Base-by-base conservation (phyloP, 2,113 vertebrate species). In the Microtus richardsoni region DNA sequence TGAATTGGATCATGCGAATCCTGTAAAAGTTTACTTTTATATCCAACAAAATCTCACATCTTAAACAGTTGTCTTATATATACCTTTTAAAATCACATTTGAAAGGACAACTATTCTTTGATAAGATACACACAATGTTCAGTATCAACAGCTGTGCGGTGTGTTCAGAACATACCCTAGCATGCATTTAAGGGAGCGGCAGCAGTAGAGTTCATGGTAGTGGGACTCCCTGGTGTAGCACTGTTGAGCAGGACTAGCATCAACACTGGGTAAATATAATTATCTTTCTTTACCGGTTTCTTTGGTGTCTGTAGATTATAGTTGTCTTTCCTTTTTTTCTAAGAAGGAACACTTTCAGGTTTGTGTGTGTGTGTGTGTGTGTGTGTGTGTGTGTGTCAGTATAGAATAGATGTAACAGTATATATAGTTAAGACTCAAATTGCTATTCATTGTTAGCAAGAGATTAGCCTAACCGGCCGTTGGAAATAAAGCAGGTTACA, bases 341-440 rank as follows among this genome's bases (percentile, higher is more conserved):
- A 19, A 44, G 41, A 21, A 92, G 86, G 60, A 92, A 21, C 22
- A 7, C 66, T 54, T 83, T 39, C 3, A 83, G 36, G 54, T 11
- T 14, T 52, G 6, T 33, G 0, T 62, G 39, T 75, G 12, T 62
- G 44, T 75, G 12, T 62, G 44, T 75, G 12, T 62, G 44, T 75
- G 12, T 22, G 4, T 33, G 0, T 22, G 6, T 33, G 0, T 22
- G 6, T 33, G 0, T 62, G 44, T 75, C 5, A 21, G 3, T 47
- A 1, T 74, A n/a, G 80, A 30, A 16, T 13, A 58, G 75, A 89
- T 12, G 33, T 73, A n/a, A 71, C 22, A 49, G 12, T 19, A 2
- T 54, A 1, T 7, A 4, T 13, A 3, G 26, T 26, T 33, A 26
- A 28, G 62, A 74, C 28, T 8, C 16, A 33, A 21, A 14, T 12